Base-by-base conservation (phyloP, 2,797 vertebrate species). In the Siniperca obscura region DNA sequence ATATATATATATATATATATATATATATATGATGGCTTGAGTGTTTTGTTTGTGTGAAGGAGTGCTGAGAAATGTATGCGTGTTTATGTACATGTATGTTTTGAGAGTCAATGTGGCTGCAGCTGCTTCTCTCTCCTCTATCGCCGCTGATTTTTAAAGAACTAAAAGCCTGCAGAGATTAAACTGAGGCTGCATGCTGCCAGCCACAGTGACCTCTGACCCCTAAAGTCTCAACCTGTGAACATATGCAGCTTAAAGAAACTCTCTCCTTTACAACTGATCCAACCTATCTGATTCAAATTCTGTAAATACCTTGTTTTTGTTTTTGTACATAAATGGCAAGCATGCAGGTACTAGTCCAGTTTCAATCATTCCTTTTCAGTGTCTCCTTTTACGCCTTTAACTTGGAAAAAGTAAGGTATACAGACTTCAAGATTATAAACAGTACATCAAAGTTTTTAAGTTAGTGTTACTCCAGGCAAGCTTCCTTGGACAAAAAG, bases 311-410 rank as follows among this genome's bases (percentile, higher is more conserved):
- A 36, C 5, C 27, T 30, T 78, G 55, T 81, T 83, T 80, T 85
- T 82, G 55, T 83, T 76, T 80, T 76, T 84, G 57, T 17, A 69
- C 62, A 64, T 78, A 85, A 82, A 85, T 82, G 75, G 80, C 66
- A 72, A 84, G 50, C 52, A 42, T 17, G 40, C 13, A 56, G 60
- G 60, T 62, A 55, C 13, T 19, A 25, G 66, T 70, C 52, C 22
- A 50, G 53, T 59, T 71, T 48, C 67, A 71, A 22, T 62, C 30
- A 8, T 50, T 78, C 14, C 27, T 60, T 84, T 82, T 57, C 25
- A 77, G 0, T 22, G 7, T 83, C 42, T 84, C 77, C 78, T 87
- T 88, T 80, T 82, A 80, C 2, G 69, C 79, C 42, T 83, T 86
- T 61, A 75, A 87, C 53, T 89, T 82, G 70, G 59, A 83, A 67